Evolutionary conservation across 2,113 vertebrate species (phyloP).

Genomic region (Rhagologus leucostigma): DNA sequence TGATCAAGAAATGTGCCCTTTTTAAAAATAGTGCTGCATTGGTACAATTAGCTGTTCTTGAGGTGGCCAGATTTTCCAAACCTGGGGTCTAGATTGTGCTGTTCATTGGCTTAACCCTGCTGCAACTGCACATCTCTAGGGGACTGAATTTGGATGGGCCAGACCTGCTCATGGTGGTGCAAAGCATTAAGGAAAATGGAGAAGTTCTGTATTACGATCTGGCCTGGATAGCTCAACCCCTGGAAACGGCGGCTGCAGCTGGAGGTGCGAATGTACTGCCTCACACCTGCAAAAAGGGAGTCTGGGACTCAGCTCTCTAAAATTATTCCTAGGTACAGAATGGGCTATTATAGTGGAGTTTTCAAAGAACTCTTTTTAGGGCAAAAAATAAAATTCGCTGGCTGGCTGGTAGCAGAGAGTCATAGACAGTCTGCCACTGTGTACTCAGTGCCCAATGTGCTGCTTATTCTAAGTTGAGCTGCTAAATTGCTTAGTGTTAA

Average conservation of each 20-base stretch:
- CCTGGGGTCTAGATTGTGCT: neutral
- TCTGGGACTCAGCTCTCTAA: slow-evolving; percentile 33
- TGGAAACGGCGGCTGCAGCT: neutral
- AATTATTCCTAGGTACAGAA: slow-evolving; percentile 51
- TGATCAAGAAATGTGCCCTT: slow-evolving; percentile 11
- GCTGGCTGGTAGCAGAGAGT: slow-evolving; percentile 55
- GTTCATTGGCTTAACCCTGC: neutral
- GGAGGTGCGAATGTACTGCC: neutral
- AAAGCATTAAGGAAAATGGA: neutral
- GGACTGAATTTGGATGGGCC: neutral
- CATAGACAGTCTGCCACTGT: slow-evolving; percentile 67
- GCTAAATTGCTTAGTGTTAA: slow-evolving; percentile 61
- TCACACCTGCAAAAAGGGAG: slow-evolving; percentile 29
- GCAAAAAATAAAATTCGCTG: slow-evolving; percentile 55
- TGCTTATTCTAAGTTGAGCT: slow-evolving; percentile 58
- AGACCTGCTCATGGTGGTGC: neutral
- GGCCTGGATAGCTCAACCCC: neutral
- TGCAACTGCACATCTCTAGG: neutral
- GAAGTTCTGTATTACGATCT: neutral
- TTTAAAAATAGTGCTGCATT: neutral
- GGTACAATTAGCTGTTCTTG: neutral
- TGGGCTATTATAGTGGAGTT: slow-evolving; percentile 42
- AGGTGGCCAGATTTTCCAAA: neutral
- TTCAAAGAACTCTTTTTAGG: slow-evolving; percentile 64
- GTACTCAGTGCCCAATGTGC: slow-evolving; percentile 60